Base-by-base conservation (phyloP, 2,113 vertebrate genomes). In the Procavia capensis region DNA sequence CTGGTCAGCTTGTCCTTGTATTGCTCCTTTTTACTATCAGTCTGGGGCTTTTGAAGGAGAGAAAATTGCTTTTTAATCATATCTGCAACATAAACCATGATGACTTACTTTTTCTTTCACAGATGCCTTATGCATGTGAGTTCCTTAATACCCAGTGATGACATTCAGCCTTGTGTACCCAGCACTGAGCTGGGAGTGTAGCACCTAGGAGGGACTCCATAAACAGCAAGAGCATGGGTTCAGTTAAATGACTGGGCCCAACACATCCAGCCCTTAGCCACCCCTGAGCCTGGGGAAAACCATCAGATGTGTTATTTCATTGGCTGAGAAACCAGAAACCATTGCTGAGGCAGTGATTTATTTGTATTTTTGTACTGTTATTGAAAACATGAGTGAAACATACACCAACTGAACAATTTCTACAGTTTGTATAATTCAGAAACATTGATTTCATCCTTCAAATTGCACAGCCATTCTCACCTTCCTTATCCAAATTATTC, bases 31-130 rank as follows among this genome's bases (percentile, higher is more conserved):
- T 95, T 82, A 88, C 91, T 82, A 76, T 43, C 85, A 47, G 75
- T 61, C 80, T 89, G 76, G 59, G 50, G 63, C 50, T 83, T 76
- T 86, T 27, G 20, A 76, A 95, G 82, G 91, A 93, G 34, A 64
- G 68, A 75, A 93, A 83, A 89, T 61, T 85, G 93, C 27, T 76
- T 83, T 95, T 95, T 84, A 97, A 95, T 91, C 83, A 93, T 34
- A 96, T 31, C 36, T 50, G 70, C 43, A 80, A 47, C 45, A 94
- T 85, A 96, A 97, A 95, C 45, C 50, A 72, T 78, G 80, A 91
- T 25, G 91, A 54, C 9, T 16, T 41, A 3, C 41, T 81, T 87
- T 63, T 76, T 59, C 7, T 61, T 41, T 41, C 50, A 36, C 59
- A 94, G 72, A 72, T 61, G 45, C 34, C n/a, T 27, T 29, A 43